phyloP scores from a whole-genome alignment of 2,888 invertebrate genomes.

The Isoperla grammatica region DNA sequence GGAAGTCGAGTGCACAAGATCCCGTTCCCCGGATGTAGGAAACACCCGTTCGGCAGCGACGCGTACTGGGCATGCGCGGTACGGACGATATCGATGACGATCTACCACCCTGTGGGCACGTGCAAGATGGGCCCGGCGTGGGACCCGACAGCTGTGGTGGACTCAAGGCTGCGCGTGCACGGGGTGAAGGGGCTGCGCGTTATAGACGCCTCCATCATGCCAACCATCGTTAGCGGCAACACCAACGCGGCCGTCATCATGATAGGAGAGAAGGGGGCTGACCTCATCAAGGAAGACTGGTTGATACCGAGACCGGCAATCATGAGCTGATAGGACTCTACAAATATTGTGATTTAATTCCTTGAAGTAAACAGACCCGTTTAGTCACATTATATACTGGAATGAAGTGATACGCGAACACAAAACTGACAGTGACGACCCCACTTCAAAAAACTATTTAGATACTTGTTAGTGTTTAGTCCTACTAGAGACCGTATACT shows the following conservation, averaged over 20 bases:
- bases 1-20: slow-evolving; percentile 68
- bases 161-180: slow-evolving; percentile 64
- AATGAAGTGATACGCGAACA: too few species aligned
- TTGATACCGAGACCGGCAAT: slow-evolving; percentile 34
- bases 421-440: too few species aligned
- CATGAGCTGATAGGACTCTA: slow-evolving; percentile 25
- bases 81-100: slow-evolving; percentile 81
- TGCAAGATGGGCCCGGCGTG: slow-evolving; percentile 81
- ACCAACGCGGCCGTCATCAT: slow-evolving; percentile 89
- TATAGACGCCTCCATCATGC: slow-evolving; percentile 85
- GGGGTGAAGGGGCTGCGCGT: slow-evolving; percentile 74
- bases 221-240: slow-evolving; percentile 81
- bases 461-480: too few species aligned
- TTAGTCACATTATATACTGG: too few species aligned
- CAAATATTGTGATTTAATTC: too few species aligned
- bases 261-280: slow-evolving; percentile 86
- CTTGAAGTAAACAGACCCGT: too few species aligned
- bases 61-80: slow-evolving; percentile 84
- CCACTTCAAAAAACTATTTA: too few species aligned
- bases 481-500: too few species aligned
- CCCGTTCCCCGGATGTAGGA: slow-evolving; percentile 72
- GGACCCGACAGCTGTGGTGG: slow-evolving; percentile 76
- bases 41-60: slow-evolving; percentile 67
- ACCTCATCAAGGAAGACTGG: slow-evolving; percentile 83
- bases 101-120: slow-evolving; percentile 85